Evolutionary conservation across 2,797 vertebrate genomes (phyloP), one percentile per base, ranked within the genome.

Genomic region (Anas acuta): DNA sequence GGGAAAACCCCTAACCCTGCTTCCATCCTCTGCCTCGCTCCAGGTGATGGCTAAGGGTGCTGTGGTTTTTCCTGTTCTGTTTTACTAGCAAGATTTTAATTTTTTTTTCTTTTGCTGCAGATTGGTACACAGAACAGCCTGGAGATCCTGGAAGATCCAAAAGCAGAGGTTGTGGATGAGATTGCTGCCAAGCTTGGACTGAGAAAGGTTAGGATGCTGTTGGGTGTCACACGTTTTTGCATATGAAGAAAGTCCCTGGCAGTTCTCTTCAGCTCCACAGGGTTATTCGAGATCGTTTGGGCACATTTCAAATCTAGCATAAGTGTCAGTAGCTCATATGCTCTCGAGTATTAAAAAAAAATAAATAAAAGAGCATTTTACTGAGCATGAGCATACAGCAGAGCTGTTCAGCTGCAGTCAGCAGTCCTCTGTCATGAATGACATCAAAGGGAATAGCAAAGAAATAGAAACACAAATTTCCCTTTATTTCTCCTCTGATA

Each of bases 171-270:
- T 17, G 99, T 99, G 89, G 99, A 99, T 82, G 99, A 99, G 86
- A 99, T 99, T 1, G 99, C 99, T 4, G 98, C 98, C 76, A 99
- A 99, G 84, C 98, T 99, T 20, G 99, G 99, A 61, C 97, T 99
- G 45, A 98, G 98, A 87, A 99, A 99, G 99, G 99, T 99, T 70
- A 77, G 91, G 65, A 73, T 16, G 23, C 23, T 33, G 47, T 56
- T 0, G 0, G 45, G 7, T 60, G 54, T 80, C 3, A 0, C 1
- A 25, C 11, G 11, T 45, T 41, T 77, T 51, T 64, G 12, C 35
- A 3, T 25, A 3, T 43, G 76, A 51, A 20, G 62, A 39, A 51
- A 61, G 16, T 26, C 7, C 0, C 17, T 6, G 18, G 47, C 16
- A 16, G 3, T 45, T 79, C 71, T 74, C 32, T 22, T 26, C 51